A percentile compares a stretch with the other conserved stretches of the same genome.
phyloP scores from a whole-genome alignment of 37 sponge, comb jelly and placozoan species.

The Aphrocallistes beatrix region DNA sequence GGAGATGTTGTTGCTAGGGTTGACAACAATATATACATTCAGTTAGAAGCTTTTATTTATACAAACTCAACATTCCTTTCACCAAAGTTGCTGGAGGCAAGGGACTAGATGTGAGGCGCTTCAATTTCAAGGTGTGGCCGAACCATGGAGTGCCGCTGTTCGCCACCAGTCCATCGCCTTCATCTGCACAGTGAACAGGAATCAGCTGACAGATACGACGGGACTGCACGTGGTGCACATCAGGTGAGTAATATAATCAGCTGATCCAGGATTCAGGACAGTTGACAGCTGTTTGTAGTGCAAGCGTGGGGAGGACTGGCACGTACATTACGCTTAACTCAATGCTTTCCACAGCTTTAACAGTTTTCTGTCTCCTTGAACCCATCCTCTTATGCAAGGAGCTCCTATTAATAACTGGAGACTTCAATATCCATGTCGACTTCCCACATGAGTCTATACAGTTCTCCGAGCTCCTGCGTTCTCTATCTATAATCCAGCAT shows the following conservation, averaged over 20 bases:
- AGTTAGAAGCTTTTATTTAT: background rate
- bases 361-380: no score
- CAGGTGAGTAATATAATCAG: constrained; percentile 17
- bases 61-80: background rate
- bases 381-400: no score
- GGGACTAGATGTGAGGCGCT: constrained; percentile 44
- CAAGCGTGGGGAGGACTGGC: constrained; percentile 88
- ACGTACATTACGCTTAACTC: constrained; percentile 63
- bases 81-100: background rate
- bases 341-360: no score
- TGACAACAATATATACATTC: background rate
- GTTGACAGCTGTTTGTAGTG: constrained; percentile 43
- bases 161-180: constrained; percentile 74
- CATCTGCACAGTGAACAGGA: constrained; percentile 47
- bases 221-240: constrained; percentile 73
- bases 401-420: no score
- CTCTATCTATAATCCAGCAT: no score
- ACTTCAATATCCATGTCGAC: no score
- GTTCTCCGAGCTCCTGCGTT: no score
- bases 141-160: constrained; percentile 87
- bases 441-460: no score
- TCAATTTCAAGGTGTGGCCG: constrained; percentile 86
- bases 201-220: constrained; percentile 31
- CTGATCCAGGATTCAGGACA: no score
- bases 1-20: background rate